phyloP scores from a whole-genome alignment of 2,113 vertebrate species.

The Plestiodon gilberti region DNA sequence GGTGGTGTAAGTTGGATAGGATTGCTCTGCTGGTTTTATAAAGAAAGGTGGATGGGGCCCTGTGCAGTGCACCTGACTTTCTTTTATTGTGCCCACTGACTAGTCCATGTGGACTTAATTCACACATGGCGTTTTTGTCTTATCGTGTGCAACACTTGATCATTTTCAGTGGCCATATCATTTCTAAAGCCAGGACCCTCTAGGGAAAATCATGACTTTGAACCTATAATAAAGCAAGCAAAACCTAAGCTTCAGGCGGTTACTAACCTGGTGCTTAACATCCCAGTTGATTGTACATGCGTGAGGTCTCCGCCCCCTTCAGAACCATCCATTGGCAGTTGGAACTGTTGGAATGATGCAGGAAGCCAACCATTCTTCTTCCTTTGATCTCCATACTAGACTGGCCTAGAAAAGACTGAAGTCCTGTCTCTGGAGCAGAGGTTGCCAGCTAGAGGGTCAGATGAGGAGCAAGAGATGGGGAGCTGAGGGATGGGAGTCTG shows the following conservation, averaged over 20 bases:
- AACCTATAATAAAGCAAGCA: background rate
- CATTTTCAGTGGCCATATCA: too few species aligned
- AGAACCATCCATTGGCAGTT: slow-evolving; percentile 24
- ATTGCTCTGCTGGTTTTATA: too few species aligned
- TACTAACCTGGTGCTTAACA: background rate
- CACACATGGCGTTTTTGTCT: too few species aligned
- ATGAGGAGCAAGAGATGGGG: background rate
- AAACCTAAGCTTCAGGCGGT: background rate
- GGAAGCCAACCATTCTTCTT: background rate
- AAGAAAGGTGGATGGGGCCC: too few species aligned
- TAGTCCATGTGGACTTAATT: too few species aligned
- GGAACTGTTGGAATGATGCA: slow-evolving; percentile 12
- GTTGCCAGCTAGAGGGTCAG: background rate
- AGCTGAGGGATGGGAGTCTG: too few species aligned
- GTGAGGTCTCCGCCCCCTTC: background rate
- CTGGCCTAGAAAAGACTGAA: background rate
- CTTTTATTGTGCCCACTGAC: too few species aligned
- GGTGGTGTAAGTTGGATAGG: too few species aligned
- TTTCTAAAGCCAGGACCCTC: too few species aligned
- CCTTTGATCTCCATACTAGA: background rate
- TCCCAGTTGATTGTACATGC: background rate
- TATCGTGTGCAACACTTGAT: too few species aligned
- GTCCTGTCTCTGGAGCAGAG: background rate
- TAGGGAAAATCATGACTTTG: background rate
- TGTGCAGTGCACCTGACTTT: too few species aligned